A percentile compares a stretch with the other conserved stretches of the same genome.
Conservation (phyloP, 2,113 vertebrate species). For the Nothocercus nigrocapillus region DNA sequence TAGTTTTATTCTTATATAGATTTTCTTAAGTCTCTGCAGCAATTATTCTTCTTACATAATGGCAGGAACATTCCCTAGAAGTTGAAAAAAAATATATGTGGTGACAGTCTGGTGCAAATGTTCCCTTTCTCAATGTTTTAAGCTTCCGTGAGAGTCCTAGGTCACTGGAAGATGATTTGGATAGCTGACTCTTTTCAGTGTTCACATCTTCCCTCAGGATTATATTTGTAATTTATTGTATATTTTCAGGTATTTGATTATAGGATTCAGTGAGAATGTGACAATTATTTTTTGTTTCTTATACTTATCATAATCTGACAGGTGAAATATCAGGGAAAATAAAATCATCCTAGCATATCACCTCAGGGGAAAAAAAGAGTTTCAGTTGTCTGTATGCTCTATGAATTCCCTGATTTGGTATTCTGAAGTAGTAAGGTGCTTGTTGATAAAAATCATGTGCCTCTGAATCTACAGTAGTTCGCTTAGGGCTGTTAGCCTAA, state of each 20-base stretch:
- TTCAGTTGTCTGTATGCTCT: conserved; percentile 19
- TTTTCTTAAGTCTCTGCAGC: not conserved
- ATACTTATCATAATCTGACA: conserved; percentile 71
- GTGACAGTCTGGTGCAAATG: not conserved
- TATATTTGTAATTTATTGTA: conserved; percentile 53
- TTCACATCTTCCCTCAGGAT: conserved; percentile 21
- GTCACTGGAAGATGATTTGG: not conserved
- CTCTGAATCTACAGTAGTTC: not conserved
- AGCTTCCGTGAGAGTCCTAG: not conserved
- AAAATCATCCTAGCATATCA: conserved; percentile 58
- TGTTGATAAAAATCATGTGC: conserved; percentile 25
- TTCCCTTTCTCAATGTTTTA: conserved; percentile 1
- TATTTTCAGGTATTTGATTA: conserved; percentile 64
- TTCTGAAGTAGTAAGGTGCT: not conserved
- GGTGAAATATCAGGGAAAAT: conserved; percentile 71
- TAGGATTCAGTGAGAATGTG: conserved; percentile 50
- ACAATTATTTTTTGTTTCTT: conserved; percentile 66
- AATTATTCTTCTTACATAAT: not conserved
- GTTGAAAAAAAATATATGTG: not conserved
- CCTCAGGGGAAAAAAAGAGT: conserved; percentile 19
- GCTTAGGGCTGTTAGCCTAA: not conserved
- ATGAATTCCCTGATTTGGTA: not conserved
- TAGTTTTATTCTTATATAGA: not conserved
- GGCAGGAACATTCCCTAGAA: not conserved
- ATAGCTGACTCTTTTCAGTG: conserved; percentile 10